Evolutionary conservation across 2,797 vertebrate genomes (phyloP).

Genomic region (Myotis myotis): DNA sequence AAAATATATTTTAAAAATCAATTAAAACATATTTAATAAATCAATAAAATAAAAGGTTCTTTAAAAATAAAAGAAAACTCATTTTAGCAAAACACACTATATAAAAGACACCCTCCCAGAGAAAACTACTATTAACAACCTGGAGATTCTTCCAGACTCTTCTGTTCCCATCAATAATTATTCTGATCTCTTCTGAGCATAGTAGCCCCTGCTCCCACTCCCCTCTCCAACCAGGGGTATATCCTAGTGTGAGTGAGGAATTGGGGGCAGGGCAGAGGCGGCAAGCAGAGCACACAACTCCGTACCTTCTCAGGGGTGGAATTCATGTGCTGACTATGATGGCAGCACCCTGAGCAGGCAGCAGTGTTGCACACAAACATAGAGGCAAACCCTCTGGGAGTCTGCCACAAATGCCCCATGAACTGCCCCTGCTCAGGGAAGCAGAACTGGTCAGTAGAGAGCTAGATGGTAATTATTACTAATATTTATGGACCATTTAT

Average conservation of each 20-base stretch:
- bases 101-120: not conserved
- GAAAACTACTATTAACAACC: not conserved
- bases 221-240: too few species aligned
- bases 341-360: not conserved
- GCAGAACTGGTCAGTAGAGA: not conserved
- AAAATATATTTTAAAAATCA: too few species aligned
- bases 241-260: not conserved
- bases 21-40: too few species aligned
- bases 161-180: not conserved
- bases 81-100: not conserved
- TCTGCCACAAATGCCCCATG: not conserved
- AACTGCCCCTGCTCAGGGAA: not conserved
- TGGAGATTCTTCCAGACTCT: not conserved
- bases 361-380: too few species aligned
- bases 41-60: too few species aligned
- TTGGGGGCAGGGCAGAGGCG: not conserved
- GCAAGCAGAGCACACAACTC: not conserved
- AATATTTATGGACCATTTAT: not conserved
- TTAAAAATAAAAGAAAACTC: not conserved
- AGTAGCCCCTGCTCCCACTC: not conserved
- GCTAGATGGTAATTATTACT: not conserved
- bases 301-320: not conserved
- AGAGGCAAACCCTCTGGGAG: not conserved
- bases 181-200: not conserved
- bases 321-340: not conserved